Base-by-base conservation (phyloP, 2,113 vertebrate genomes). In the Phrynosoma platyrhinos region DNA sequence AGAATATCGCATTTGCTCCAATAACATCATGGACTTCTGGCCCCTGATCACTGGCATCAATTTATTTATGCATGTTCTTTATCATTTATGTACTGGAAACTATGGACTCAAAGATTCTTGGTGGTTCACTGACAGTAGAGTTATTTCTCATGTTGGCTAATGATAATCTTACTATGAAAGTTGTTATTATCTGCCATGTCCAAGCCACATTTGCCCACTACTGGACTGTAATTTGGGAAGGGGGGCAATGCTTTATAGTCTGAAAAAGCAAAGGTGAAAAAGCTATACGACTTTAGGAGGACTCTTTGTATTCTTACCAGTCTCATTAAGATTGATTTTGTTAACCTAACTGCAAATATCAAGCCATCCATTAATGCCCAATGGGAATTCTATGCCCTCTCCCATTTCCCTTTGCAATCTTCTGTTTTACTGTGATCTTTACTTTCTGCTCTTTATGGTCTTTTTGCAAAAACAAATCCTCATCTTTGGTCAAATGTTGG, bases 201-300 rank as follows among this genome's bases (percentile, higher is more conserved):
- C 2, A 23, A 77, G 21, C n/a, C 53, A 13, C 20, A 84, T 84
- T 92, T 40, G 79, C 86, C 4, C 84, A 64, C 77, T 52, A 42
- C 75, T 85, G 66, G 9, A 13, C 12, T 66, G 30, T 85, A 69
- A 80, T n/a, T 87, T 89, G 12, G 79, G 42, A 79, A 0, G 58
- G 62, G 40, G 8, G 25, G 10, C 53, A 30, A 81, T 62, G 77
- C 80, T 92, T 9, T 91, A 25, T 21, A 64, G 55, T 91, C 62
- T 89, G 92, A 78, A 87, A 85, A 83, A 30, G 2, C 30, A 85
- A 64, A 55, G 91, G 62, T 88, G 91, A 78, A 87, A 85, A 83
- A 30, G 2, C 80, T 58, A 25, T 55, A 18, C 64, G 55, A 8
- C 86, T 69, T 90, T 86, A 79, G 16, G 80, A 76, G 53, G 25